Conservation (phyloP, 1,140 invertebrate genomes). For the Drosophila melanogaster region DNA sequence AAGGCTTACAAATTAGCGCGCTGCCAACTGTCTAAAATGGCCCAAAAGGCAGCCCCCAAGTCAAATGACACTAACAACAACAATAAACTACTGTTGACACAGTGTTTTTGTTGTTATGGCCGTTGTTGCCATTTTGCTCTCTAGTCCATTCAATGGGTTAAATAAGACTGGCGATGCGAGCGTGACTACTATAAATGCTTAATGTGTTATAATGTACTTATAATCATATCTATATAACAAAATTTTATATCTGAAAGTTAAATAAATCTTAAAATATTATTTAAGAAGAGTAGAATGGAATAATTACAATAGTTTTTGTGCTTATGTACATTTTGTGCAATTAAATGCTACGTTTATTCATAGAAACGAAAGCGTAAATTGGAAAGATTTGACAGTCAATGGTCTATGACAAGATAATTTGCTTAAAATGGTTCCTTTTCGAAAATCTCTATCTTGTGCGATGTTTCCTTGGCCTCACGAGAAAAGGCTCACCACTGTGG, state of each 20-base stretch:
- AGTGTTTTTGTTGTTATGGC: slow-evolving; percentile 64
- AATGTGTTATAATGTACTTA: background rate
- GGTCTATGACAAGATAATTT: background rate
- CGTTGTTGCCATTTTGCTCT: slow-evolving; percentile 26
- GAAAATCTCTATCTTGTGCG: background rate
- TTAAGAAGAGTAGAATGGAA: too few species aligned
- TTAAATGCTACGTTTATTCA: too few species aligned
- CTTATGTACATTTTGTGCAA: too few species aligned
- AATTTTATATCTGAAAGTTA: too few species aligned
- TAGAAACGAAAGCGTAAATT: background rate
- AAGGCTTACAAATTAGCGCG: slow-evolving; percentile 81
- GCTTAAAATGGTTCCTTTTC: background rate
- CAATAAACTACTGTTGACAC: slow-evolving; percentile 81
- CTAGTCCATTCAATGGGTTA: slow-evolving; percentile 2
- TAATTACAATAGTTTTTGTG: too few species aligned
- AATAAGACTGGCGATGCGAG: slow-evolving; percentile 17
- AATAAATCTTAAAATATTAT: too few species aligned
- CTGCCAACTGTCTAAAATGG: slow-evolving; percentile 77
- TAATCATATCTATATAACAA: too few species aligned
- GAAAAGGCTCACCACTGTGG: slow-evolving; percentile 5
- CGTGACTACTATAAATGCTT: slow-evolving; percentile 9
- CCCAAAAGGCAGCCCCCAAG: slow-evolving; percentile 75
- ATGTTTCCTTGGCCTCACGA: background rate
- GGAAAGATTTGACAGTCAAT: too few species aligned
- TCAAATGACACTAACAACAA: slow-evolving; percentile 83